Evolutionary conservation across 2,113 vertebrate species (phyloP).

Genomic region (Hyperopisus bebe): DNA sequence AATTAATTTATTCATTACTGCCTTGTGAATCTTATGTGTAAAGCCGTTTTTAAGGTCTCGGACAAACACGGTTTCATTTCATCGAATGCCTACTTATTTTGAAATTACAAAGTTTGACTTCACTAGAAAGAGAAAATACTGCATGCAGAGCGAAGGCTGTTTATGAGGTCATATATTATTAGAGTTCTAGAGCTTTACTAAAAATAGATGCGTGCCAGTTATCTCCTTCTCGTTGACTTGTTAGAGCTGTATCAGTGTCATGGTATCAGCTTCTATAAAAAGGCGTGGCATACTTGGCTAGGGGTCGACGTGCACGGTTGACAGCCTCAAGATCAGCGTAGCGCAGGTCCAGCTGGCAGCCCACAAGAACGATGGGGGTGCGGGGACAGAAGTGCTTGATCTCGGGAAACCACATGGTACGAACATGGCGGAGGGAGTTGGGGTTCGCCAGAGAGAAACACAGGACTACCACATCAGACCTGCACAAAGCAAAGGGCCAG

Average conservation of each 20-base stretch:
- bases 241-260: neutral
- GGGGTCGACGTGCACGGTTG: conserved; percentile 76
- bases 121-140: neutral
- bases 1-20: neutral
- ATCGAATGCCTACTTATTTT: neutral
- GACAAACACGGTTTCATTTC: neutral
- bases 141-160: neutral
- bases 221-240: neutral
- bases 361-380: conserved; percentile 81
- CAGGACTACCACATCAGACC: conserved; percentile 84
- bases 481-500: conserved; percentile 26
- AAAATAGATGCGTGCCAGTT: neutral
- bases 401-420: conserved; percentile 85
- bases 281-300: conserved; percentile 72
- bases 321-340: conserved; percentile 86
- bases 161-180: conserved; percentile 2
- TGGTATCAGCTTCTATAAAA: neutral
- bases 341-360: conserved; percentile 89
- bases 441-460: conserved; percentile 86
- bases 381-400: conserved; percentile 91
- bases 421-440: conserved; percentile 79
- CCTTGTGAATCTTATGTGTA: neutral
- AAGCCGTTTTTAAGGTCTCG: neutral
- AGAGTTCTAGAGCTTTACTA: neutral
- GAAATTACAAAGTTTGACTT: neutral